A percentile compares a stretch with the other conserved stretches of the same genome.
Evolutionary conservation across 2,888 invertebrate genomes (phyloP).

Genomic region (Hyalella azteca): DNA sequence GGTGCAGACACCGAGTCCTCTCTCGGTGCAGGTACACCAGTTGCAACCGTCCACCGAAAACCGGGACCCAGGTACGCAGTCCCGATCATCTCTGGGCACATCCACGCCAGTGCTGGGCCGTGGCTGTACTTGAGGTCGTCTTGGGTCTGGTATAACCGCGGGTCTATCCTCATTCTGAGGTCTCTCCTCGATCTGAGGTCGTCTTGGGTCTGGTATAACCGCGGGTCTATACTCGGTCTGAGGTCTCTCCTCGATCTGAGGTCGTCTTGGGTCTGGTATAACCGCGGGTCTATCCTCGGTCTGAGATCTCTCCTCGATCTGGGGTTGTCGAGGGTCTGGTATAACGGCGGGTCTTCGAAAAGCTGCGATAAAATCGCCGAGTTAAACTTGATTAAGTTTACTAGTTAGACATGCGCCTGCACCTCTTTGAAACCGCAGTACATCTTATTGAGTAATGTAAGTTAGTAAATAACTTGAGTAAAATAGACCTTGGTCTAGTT

Average conservation of each 20-base stretch:
- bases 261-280: background rate
- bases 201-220: background rate
- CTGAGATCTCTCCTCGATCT: background rate
- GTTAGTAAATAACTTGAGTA: too few relatives aligned
- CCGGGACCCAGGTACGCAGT: slow-evolving; percentile 31
- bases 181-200: background rate
- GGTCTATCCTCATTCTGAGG: background rate
- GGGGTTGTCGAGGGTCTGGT: background rate
- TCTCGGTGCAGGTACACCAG: slow-evolving; percentile 34
- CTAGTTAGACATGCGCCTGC: too few relatives aligned
- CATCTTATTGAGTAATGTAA: too few relatives aligned
- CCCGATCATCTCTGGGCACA: background rate
- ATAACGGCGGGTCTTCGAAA: background rate
- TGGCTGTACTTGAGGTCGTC: background rate
- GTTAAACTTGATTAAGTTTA: too few relatives aligned
- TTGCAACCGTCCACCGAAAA: slow-evolving; percentile 38
- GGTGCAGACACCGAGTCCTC: slow-evolving; percentile 14
- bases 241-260: background rate
- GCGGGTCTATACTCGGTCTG: background rate
- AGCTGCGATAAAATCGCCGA: too few relatives aligned
- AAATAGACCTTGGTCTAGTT: too few relatives aligned
- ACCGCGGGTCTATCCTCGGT: background rate
- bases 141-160: slow-evolving; percentile 12
- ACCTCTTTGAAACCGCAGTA: too few relatives aligned
- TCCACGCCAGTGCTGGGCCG: background rate